phyloP scores from a whole-genome alignment of 2,888 invertebrate species.

The Synanthedon andrenaeformis region DNA sequence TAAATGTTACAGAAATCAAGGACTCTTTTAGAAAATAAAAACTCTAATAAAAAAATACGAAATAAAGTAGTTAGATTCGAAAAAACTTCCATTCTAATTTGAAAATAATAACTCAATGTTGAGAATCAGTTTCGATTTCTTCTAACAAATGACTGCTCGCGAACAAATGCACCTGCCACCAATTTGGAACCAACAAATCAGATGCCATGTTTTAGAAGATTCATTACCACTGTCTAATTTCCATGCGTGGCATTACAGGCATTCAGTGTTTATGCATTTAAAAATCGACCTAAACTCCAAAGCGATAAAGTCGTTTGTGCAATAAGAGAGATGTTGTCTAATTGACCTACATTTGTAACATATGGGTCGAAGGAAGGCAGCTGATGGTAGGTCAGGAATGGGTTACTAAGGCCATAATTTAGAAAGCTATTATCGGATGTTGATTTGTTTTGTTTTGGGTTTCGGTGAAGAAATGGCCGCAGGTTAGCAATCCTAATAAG shows the following conservation, averaged over 20 bases:
- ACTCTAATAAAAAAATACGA: no score
- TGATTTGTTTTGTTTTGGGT: constrained; percentile 52
- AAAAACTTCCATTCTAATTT: constrained; percentile 20
- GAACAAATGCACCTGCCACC: constrained; percentile 41
- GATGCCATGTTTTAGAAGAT: constrained; percentile 41
- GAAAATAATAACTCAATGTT: constrained; percentile 42
- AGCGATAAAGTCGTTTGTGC: constrained; percentile 14
- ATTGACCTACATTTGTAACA: constrained; percentile 59
- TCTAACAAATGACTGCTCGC: constrained; percentile 31
- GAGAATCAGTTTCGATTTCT: constrained; percentile 18
- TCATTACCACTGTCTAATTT: constrained; percentile 39
- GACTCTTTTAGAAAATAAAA: no score
- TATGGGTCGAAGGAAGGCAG: constrained; percentile 49
- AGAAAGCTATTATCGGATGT: constrained; percentile 43
- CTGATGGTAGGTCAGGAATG: constrained; percentile 56
- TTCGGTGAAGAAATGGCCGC: constrained; percentile 27
- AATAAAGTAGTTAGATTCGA: background rate
- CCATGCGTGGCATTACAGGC: constrained; percentile 15
- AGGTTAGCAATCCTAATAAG: constrained; percentile 45
- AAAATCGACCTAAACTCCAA: constrained; percentile 14
- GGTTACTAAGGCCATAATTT: constrained; percentile 53
- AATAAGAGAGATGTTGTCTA: constrained; percentile 16
- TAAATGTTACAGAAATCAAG: no score
- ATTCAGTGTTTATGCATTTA: constrained; percentile 2
- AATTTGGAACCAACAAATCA: constrained; percentile 40